phyloP scores from a whole-genome alignment of 1,140 invertebrate genomes.

The Subanguina moxae region DNA sequence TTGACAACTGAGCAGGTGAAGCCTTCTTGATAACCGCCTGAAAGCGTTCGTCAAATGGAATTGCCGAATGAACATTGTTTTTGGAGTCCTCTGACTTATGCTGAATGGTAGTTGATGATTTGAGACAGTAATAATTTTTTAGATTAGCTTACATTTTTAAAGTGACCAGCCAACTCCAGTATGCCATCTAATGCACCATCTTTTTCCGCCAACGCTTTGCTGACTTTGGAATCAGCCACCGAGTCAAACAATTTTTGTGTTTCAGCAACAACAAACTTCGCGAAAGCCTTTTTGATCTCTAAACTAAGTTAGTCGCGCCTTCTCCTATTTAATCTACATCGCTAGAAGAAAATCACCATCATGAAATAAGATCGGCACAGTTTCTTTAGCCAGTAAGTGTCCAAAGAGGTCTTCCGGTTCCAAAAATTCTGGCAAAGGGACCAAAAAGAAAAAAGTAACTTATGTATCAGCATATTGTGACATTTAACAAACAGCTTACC shows the following conservation, averaged over 20 bases:
- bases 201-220: background rate
- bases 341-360: background rate
- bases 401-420: background rate
- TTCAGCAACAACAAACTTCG: slow-evolving; percentile 3
- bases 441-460: background rate
- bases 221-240: background rate
- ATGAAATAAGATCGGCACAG: background rate
- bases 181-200: slow-evolving; percentile 5
- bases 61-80: background rate
- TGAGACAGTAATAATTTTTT: background rate
- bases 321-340: background rate
- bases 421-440: background rate
- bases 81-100: background rate
- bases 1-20: background rate
- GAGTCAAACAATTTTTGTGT: slow-evolving; percentile 8
- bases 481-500: no score
- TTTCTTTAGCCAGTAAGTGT: slow-evolving; percentile 3
- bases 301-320: background rate
- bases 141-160: background rate
- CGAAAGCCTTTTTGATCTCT: background rate
- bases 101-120: background rate
- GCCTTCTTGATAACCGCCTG: slow-evolving; percentile 1
- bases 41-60: slow-evolving; percentile 5
- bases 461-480: no score
- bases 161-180: background rate